phyloP scores from a whole-genome alignment of 2,113 vertebrate species.

The Amblyornis subalaris region DNA sequence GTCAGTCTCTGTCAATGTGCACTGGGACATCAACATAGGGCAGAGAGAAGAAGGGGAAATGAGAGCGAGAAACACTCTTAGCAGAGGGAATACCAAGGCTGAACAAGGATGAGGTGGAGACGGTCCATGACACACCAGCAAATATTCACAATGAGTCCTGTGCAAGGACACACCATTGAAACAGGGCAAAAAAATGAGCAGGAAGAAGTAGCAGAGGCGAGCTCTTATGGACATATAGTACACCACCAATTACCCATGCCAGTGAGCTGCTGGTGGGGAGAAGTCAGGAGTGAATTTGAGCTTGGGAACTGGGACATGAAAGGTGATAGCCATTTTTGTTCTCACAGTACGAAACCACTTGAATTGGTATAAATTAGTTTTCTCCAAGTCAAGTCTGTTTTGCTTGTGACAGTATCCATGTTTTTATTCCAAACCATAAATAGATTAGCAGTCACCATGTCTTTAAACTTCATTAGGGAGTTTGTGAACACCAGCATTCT shows the following conservation, averaged over 20 bases:
- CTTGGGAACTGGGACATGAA: not conserved
- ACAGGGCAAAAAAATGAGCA: fast-evolving
- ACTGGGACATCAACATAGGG: fast-evolving
- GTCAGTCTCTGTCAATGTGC: fast-evolving
- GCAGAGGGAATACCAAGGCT: not conserved
- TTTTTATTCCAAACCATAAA: not conserved
- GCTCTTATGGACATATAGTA: not conserved
- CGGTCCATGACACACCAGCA: not conserved
- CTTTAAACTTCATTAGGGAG: not conserved
- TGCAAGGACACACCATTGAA: not conserved
- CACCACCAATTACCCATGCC: not conserved
- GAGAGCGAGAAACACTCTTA: not conserved
- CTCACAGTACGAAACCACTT: not conserved
- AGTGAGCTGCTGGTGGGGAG: not conserved
- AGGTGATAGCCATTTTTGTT: not conserved
- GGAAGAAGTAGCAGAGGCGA: not conserved
- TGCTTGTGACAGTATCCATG: not conserved
- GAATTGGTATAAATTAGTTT: not conserved
- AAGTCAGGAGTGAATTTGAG: not conserved
- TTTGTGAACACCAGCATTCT: not conserved
- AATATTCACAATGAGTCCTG: not conserved
- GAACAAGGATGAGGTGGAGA: not conserved
- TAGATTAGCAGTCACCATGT: not conserved
- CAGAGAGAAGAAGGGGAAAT: not conserved
- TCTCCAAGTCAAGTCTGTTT: not conserved